These are phyloP conservation scores for Theretra japonica DNA, from an alignment of 2,888 invertebrate species.

Conservation along the genomic window DNA sequence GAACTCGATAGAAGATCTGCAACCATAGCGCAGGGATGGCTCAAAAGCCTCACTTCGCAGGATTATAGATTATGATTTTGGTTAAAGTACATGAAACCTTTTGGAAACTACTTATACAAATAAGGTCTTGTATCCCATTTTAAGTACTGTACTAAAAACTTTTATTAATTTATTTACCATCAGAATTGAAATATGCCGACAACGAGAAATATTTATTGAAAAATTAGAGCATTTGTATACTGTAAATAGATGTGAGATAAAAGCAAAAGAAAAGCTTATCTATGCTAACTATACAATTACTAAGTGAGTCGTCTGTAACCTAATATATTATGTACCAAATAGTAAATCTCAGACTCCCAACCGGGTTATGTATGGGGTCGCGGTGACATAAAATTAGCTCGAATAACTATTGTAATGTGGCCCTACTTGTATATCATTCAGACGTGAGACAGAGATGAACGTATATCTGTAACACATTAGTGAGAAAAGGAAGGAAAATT, in stretches of 20 bases:
- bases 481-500: neutral
- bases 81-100: too few species aligned
- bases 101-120: too few species aligned
- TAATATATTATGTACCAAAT: neutral
- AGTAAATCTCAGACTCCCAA: slow-evolving; percentile 36
- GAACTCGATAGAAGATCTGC: slow-evolving; percentile 18
- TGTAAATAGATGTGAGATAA: too few species aligned
- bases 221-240: too few species aligned
- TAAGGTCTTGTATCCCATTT: too few species aligned
- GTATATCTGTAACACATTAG: neutral
- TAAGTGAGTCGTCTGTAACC: neutral
- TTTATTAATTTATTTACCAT: too few species aligned
- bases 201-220: too few species aligned
- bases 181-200: too few species aligned
- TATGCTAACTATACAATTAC: too few species aligned
- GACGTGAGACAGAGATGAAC: neutral
- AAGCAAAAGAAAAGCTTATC: too few species aligned
- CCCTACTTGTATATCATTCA: slow-evolving; percentile 16
- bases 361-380: slow-evolving; percentile 48
- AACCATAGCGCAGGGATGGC: neutral
- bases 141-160: too few species aligned
- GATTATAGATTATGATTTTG: neutral
- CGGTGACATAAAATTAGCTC: slow-evolving; percentile 34
- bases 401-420: slow-evolving; percentile 32
- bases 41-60: neutral